These are phyloP conservation scores for Eulithis prunata DNA, from an alignment of 2,888 invertebrate genomes.

Conservation along the genomic window DNA sequence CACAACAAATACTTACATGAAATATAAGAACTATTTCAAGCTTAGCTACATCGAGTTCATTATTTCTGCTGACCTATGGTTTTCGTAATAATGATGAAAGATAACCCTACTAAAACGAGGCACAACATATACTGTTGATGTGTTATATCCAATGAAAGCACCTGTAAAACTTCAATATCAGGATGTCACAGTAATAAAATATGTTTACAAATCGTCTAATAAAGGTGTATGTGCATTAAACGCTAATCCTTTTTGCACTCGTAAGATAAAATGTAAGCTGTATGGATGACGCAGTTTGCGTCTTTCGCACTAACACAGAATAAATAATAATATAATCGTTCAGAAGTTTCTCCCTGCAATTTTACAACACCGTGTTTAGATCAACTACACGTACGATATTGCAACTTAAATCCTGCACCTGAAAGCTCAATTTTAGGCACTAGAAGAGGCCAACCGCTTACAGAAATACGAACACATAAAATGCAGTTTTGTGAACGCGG, in stretches of 20 bases:
- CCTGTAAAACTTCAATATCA: slow-evolving; percentile 17
- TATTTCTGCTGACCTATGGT: too few relatives aligned
- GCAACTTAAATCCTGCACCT: slow-evolving; percentile 1
- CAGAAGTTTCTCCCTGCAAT: slow-evolving; percentile 5
- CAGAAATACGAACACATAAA: not conserved
- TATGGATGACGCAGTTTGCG: slow-evolving; percentile 64
- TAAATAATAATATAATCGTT: not conserved
- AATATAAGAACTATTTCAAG: too few relatives aligned
- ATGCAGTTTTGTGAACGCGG: not conserved
- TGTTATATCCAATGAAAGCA: not conserved
- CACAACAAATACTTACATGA: too few relatives aligned
- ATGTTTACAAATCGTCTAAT: slow-evolving; percentile 44
- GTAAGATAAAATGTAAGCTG: slow-evolving; percentile 62
- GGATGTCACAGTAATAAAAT: slow-evolving; percentile 27
- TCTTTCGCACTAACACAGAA: slow-evolving; percentile 56
- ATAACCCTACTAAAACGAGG: not conserved
- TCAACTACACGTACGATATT: not conserved
- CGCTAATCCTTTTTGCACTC: slow-evolving; percentile 52
- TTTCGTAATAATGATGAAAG: too few relatives aligned
- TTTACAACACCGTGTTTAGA: slow-evolving; percentile 1
- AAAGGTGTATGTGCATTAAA: slow-evolving; percentile 44
- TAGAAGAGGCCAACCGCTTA: not conserved
- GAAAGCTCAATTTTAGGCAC: slow-evolving; percentile 1
- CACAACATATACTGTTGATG: not conserved
- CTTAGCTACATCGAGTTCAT: too few relatives aligned